phyloP scores from a whole-genome alignment of 2,113 vertebrate genomes.

The human region GRCh38 chr21:33417501-33418000 shows the following conservation, averaged over 20 bases:
- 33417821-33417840: neutral
- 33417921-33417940: neutral
- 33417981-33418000: neutral
- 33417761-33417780: neutral
- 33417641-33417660: neutral
- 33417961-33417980: neutral
- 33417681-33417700: rapidly evolving
- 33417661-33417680: neutral
- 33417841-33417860: neutral
- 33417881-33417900: neutral
- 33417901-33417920: neutral
- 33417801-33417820: neutral
- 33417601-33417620: neutral
- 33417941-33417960: neutral
- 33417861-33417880: neutral
- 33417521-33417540: neutral
- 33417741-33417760: neutral
- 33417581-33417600: neutral
- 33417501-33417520: neutral
- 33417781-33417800: too few relatives aligned
- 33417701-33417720: neutral
- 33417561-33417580: neutral
- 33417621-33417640: neutral
- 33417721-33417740: neutral
- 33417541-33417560: neutral